Percentiles rank a stretch among this genome's conserved stretches.
Conservation (phyloP, 2,113 vertebrate genomes). For the Tringa solitaria region DNA sequence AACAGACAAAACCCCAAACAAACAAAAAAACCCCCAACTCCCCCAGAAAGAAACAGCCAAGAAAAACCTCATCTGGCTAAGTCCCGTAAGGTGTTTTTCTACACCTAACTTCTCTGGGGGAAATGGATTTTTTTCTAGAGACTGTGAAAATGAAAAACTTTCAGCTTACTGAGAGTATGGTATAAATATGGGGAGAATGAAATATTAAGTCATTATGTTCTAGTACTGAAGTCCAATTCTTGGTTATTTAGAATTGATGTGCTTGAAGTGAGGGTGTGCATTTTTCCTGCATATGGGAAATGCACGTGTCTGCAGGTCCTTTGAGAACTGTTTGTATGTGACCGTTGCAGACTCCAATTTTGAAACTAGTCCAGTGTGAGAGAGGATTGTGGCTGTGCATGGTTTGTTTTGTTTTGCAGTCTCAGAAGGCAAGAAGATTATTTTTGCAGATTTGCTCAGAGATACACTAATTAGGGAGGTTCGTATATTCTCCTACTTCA, state of each 20-base stretch:
- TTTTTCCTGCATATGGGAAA: neutral
- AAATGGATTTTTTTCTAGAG: neutral
- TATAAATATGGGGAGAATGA: neutral
- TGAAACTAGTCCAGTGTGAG: neutral
- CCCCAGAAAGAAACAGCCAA: too few species aligned
- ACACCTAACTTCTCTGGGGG: neutral
- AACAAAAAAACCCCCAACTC: neutral
- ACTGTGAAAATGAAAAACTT: neutral
- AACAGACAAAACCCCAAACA: too few species aligned
- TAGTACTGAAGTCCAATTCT: neutral
- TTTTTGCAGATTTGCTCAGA: neutral
- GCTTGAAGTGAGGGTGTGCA: neutral
- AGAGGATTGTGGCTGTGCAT: neutral
- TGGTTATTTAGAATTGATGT: neutral
- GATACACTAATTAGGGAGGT: neutral
- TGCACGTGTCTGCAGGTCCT: neutral
- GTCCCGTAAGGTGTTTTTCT: neutral
- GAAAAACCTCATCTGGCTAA: neutral
- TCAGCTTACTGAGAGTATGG: neutral
- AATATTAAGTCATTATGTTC: neutral
- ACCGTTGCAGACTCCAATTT: neutral
- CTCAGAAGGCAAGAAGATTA: neutral
- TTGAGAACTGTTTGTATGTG: neutral
- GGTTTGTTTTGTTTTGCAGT: neutral
- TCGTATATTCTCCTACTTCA: neutral